phyloP scores from a whole-genome alignment of 37 sponge, comb jelly and placozoan genomes.

The Spongilla lacustris region DNA sequence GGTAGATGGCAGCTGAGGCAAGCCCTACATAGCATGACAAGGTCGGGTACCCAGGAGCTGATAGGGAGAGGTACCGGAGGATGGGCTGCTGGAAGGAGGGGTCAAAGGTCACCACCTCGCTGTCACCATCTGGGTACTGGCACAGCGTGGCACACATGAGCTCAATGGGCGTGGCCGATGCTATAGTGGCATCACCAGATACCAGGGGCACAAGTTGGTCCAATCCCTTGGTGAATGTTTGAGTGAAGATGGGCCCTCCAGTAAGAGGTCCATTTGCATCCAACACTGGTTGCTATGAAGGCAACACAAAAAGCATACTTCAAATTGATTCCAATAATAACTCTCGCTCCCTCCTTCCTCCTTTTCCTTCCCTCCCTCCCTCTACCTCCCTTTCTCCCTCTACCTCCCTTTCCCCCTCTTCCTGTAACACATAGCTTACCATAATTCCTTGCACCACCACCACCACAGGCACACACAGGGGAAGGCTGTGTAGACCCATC shows the following conservation, averaged over 20 bases:
- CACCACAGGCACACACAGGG: slow-evolving; percentile 36
- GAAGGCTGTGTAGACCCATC: slow-evolving; percentile 8
- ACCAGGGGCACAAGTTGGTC: slow-evolving; percentile 46
- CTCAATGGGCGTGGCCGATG: slow-evolving; percentile 32
- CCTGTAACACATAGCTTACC: background rate
- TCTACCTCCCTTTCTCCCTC: background rate
- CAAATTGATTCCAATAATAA: background rate
- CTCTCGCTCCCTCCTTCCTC: background rate
- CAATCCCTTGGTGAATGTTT: slow-evolving; percentile 47
- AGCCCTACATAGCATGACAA: slow-evolving; percentile 40
- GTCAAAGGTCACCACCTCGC: slow-evolving; percentile 28
- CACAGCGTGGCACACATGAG: slow-evolving; percentile 55
- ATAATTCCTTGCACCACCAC: too few species aligned
- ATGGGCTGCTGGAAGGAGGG: slow-evolving; percentile 34
- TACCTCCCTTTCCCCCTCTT: background rate
- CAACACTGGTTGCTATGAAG: slow-evolving; percentile 24
- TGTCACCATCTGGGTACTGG: slow-evolving; percentile 31
- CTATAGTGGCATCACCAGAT: slow-evolving; percentile 9
- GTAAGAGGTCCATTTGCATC: slow-evolving; percentile 44
- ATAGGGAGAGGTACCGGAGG: slow-evolving; percentile 1
- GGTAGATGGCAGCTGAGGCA: slow-evolving; percentile 52
- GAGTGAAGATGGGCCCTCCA: slow-evolving; percentile 8
- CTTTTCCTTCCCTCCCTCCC: background rate
- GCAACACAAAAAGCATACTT: background rate
- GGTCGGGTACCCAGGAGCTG: slow-evolving; percentile 3